These are phyloP conservation scores for Echinops telfairi DNA, from an alignment of 2,113 vertebrate genomes.

Conservation along the genomic window DNA sequence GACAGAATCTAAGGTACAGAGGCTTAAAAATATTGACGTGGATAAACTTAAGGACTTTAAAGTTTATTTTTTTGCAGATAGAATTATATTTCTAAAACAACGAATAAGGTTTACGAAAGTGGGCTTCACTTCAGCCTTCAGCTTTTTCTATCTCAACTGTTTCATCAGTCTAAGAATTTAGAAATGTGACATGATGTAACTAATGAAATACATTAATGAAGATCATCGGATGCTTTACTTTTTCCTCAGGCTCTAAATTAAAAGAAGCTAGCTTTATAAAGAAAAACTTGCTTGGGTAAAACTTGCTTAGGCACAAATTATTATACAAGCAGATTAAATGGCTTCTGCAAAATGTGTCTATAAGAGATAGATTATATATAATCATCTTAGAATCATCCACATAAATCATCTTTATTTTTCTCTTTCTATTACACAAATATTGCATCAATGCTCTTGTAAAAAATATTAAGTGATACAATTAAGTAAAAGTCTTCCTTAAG, in stretches of 20 bases:
- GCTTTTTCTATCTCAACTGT: not conserved
- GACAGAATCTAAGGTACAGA: not conserved
- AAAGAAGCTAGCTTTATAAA: constrained; percentile 24
- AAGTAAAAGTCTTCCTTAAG: not conserved
- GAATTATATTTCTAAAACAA: constrained; percentile 22
- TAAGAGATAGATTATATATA: not conserved
- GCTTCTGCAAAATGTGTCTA: constrained; percentile 8
- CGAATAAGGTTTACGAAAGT: constrained; percentile 4
- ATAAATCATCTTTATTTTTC: not conserved
- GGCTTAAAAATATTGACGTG: not conserved
- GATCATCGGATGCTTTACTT: not conserved
- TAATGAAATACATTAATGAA: constrained; percentile 17
- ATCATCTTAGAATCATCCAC: not conserved
- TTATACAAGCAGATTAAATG: not conserved
- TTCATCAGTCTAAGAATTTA: constrained; percentile 56
- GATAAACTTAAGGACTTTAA: not conserved
- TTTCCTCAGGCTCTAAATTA: not conserved
- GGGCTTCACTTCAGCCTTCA: not conserved
- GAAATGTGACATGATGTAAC: constrained; percentile 15
- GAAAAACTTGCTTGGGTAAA: constrained; percentile 35
- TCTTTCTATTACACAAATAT: constrained; percentile 35
- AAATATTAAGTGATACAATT: not conserved
- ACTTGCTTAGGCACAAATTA: constrained; percentile 34
- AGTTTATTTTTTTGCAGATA: constrained; percentile 26
- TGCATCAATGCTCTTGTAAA: not conserved